Percentiles rank a stretch among this genome's conserved stretches.
Evolutionary conservation across 1,140 invertebrate species (phyloP).

Genomic region (Rhopalosiphum padi): DNA sequence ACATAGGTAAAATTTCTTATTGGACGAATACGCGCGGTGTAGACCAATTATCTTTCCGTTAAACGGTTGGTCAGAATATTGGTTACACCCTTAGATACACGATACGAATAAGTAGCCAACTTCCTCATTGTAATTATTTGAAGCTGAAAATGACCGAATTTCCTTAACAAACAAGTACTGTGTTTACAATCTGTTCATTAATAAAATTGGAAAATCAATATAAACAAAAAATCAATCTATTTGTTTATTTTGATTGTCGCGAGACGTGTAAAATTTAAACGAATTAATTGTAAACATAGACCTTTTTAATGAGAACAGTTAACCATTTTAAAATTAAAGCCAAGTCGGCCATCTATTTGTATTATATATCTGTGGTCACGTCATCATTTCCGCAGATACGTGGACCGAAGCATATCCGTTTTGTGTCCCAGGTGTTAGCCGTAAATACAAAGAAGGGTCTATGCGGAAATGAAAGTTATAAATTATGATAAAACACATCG

Average conservation of each 20-base stretch:
- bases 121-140: background rate
- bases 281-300: background rate
- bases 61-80: background rate
- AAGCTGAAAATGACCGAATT: background rate
- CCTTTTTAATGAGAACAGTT: background rate
- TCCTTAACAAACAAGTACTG: background rate
- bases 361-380: background rate
- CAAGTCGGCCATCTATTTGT: background rate
- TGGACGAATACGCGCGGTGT: background rate
- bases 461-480: slow-evolving; percentile 29
- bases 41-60: background rate
- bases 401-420: background rate
- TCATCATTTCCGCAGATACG: slow-evolving; percentile 4
- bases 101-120: background rate
- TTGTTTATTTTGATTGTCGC: background rate
- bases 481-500: background rate
- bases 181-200: background rate
- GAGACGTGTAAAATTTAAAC: background rate
- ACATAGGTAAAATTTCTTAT: background rate
- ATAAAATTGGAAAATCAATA: background rate
- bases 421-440: slow-evolving; percentile 4
- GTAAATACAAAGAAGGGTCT: background rate
- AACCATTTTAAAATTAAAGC: background rate
- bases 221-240: background rate
- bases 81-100: background rate